Evolutionary conservation across 2,113 vertebrate genomes (phyloP).

Genomic region (Seriola quinqueradiata): DNA sequence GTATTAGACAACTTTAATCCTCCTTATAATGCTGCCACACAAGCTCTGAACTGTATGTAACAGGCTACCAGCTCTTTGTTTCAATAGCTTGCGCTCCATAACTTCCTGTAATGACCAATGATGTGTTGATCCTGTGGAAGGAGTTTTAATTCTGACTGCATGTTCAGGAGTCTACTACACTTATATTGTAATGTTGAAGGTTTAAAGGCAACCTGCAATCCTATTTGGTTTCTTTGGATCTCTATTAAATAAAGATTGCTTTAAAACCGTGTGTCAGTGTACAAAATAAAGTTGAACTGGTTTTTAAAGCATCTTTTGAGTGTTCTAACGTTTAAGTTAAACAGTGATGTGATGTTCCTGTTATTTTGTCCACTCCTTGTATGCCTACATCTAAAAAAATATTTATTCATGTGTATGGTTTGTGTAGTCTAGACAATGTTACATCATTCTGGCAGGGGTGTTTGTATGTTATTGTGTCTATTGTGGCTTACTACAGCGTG

Average conservation of each 20-base stretch:
- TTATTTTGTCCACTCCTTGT: slow-evolving; percentile 14
- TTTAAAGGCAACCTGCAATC: background rate
- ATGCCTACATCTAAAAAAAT: background rate
- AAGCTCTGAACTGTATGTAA: background rate
- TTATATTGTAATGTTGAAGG: background rate
- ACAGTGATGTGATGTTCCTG: background rate
- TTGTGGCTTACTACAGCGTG: slow-evolving; percentile 72
- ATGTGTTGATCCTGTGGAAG: background rate
- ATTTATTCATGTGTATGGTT: slow-evolving; percentile 27
- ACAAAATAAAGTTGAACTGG: background rate
- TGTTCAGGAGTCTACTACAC: background rate
- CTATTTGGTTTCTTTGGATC: background rate
- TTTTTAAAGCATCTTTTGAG: background rate
- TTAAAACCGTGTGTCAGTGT: background rate
- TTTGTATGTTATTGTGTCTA: slow-evolving; percentile 75
- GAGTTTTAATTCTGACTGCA: background rate
- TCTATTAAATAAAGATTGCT: background rate
- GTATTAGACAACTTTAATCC: background rate
- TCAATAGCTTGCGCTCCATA: background rate
- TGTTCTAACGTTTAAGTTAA: background rate
- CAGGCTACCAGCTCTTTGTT: background rate
- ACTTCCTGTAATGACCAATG: background rate
- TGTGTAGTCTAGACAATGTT: slow-evolving; percentile 77
- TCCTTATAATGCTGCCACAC: background rate
- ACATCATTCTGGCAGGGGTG: slow-evolving; percentile 69